These are phyloP conservation scores for Lamprologus lemairii DNA, from an alignment of 2,113 vertebrate species.

Conservation along the genomic window DNA sequence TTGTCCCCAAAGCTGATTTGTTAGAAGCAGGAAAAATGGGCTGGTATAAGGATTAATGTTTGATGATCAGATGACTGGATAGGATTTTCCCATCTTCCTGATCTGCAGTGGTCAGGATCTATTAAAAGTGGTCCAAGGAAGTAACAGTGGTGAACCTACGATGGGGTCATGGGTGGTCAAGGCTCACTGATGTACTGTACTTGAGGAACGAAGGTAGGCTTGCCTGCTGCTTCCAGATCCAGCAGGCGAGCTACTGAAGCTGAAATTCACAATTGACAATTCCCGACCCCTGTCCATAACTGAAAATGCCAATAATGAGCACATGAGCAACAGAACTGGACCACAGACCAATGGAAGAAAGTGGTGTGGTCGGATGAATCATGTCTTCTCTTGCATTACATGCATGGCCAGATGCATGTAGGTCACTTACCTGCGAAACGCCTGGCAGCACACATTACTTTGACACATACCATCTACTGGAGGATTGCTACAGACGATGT, in stretches of 20 bases:
- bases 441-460: neutral
- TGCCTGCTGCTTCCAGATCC: neutral
- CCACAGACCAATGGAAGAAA: neutral
- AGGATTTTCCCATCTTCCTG: neutral
- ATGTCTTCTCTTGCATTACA: neutral
- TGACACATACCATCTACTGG: neutral
- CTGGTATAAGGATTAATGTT: neutral
- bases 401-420: neutral
- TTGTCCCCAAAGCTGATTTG: neutral
- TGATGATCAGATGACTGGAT: neutral
- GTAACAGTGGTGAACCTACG: neutral
- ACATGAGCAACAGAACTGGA: neutral
- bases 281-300: neutral
- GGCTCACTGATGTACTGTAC: neutral
- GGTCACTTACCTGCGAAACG: rapidly evolving
- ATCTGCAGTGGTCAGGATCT: neutral
- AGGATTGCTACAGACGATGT: neutral
- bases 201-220: neutral
- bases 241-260: neutral
- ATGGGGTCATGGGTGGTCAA: neutral
- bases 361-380: rapidly evolving
- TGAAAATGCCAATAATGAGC: rapidly evolving
- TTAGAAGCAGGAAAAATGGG: neutral
- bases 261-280: neutral
- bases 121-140: neutral